Evolutionary conservation across 2,797 vertebrate species (phyloP), one percentile per base, ranked within the genome.

Genomic region (Capromys pilorides): DNA sequence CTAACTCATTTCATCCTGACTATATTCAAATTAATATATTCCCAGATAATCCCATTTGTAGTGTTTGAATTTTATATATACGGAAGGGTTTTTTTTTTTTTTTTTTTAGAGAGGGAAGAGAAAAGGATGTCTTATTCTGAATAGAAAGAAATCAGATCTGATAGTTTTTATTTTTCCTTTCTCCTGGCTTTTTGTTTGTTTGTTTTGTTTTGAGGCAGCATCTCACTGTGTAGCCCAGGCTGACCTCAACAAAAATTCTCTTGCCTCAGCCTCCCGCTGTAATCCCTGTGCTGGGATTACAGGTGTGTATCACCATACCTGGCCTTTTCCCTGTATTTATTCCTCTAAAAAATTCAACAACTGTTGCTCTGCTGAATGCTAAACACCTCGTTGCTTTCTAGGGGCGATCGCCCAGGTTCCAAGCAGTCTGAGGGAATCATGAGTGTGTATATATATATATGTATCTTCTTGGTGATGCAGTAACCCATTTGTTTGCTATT

Each of bases 371-470:
- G 36, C 36, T 84, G 33, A 84, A 54, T 88, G 41, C n/a, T 45
- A 61, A 73, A 33, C 49, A 28, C 26, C 22, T 85, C 5, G 31
- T 73, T 59, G 26, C 28, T 51, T 45, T 49, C 69, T 95, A 45
- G 93, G 62, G 16, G 88, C 24, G 8, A 77, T 86, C 39, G 22
- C 19, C 67, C 62, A 62, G 51, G 33, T 73, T 33, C 79, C 21
- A n/a, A 88, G 71, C 81, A 83, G 31, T 80, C 93, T 69, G 69
- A 80, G 93, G 89, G 24, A 91, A 77, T 69, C 36, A 79, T 21
- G 41, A 78, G 57, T 71, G 11, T 97, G 24, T 88, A 45, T 94
- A 82, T n/a, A 8, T 93, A 57, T 73, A 11, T 96, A 26, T 88
- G 39, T 94, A 82, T n/a, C 10, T 93, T 45, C 95, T 33, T 59